Evolutionary conservation across 2,113 vertebrate genomes (phyloP).

Genomic region (Peromyscus leucopus): DNA sequence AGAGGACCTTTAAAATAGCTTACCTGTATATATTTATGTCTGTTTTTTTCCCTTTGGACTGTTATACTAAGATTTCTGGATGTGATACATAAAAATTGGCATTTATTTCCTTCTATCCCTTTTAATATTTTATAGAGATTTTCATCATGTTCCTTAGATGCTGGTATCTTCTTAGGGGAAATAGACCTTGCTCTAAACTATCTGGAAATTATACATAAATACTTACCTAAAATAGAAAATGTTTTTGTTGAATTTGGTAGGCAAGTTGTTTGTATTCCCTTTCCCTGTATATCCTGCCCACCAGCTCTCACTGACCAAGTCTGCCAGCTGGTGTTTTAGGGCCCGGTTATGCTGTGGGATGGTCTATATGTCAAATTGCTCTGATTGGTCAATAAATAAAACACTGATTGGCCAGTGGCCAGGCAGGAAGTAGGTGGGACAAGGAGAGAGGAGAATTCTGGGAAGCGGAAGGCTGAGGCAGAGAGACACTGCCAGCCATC

Average conservation of each 20-base stretch:
- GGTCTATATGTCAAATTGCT: too few relatives aligned
- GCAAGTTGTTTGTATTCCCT: neutral
- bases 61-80: slow-evolving; percentile 2
- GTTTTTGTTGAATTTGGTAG: neutral
- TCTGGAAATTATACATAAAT: neutral
- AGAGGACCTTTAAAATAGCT: neutral
- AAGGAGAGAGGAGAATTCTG: too few relatives aligned
- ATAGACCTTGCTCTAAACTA: neutral
- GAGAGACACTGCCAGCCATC: too few relatives aligned
- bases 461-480: too few relatives aligned
- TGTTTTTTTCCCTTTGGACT: neutral
- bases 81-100: neutral
- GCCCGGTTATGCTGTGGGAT: too few relatives aligned
- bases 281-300: neutral
- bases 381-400: too few relatives aligned
- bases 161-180: neutral
- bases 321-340: neutral
- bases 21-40: neutral
- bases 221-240: neutral
- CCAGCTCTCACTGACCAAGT: neutral
- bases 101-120: neutral
- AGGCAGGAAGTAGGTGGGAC: too few relatives aligned
- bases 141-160: neutral
- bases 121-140: slow-evolving; percentile 12
- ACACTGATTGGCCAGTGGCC: too few relatives aligned